Evolutionary conservation across 2,888 invertebrate species (phyloP), one percentile per base, ranked within the genome.

Genomic region (Hirtodrosophila alboralis): DNA sequence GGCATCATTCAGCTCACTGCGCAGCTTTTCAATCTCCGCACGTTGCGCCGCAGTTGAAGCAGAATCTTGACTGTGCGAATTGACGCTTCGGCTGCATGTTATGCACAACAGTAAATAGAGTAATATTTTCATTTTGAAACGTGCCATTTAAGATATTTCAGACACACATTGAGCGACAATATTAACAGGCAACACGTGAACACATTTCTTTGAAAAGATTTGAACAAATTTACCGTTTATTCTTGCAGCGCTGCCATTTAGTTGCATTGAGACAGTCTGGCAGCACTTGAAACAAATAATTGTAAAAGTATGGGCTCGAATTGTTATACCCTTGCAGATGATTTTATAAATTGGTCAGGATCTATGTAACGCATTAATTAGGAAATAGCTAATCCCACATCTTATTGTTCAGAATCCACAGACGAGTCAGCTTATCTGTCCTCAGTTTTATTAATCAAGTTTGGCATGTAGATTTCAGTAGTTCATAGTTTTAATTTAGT

Each of bases 1-100:
- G 4, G 88, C 87, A 5, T 59, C 54, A 12, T 61, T 75, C 8
- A 90, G 61, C 56, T 90, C 84, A 9, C 70, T 63, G n/a, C 89
- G 87, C 23, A 90, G 52, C 40, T 69, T 79, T 9, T 73, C 69
- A 5, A 87, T 76, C 62, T 89, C 90, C 0, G 72, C 66, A 1
- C 75, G 59, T 28, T 75, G 63, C 6, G 27, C 36, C 14, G 44
- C n/a, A 5, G 30, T 27, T 2, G 12, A 2, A 1, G 27, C 12
- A 8, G 38, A 16, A 1, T n/a, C n/a, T 9, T 23, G 6, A 27
- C 43, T 4, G 12, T 34, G 28, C 18, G 23, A 18, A 5, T 5
- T 18, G 18, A 18, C n/a, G 21, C 9, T 47, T 18, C 45, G n/a
- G 33, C n/a, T 49, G 30, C 62, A 56, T 21, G 13, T 18, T 5